These are phyloP conservation scores for Digitonthophagus gazella DNA, from an alignment of 2,888 invertebrate genomes.

Conservation along the genomic window DNA sequence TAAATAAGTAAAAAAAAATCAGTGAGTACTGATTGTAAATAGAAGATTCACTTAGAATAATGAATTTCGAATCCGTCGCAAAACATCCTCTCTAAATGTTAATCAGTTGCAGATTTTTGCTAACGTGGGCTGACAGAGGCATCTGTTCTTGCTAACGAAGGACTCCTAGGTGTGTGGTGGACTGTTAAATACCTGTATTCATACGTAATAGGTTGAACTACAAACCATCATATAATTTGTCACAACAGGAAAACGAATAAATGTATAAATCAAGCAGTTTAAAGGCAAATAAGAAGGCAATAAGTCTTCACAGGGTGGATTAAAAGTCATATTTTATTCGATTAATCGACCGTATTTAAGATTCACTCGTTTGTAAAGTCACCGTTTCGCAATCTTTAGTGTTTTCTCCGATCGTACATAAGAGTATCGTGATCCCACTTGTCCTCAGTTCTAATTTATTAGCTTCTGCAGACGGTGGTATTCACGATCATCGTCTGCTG, in stretches of 20 bases:
- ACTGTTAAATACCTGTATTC: conserved; percentile 3
- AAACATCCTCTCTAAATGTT: not conserved
- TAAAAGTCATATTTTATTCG: not conserved
- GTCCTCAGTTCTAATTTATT: not conserved
- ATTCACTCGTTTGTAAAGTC: not conserved
- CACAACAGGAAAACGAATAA: not conserved
- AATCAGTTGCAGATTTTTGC: not conserved
- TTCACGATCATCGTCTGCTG: not conserved
- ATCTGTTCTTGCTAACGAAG: conserved; percentile 7
- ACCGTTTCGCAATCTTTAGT: not conserved
- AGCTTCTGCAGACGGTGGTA: not conserved
- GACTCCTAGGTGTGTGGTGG: conserved; percentile 1
- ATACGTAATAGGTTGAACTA: not conserved
- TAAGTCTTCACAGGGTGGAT: not conserved
- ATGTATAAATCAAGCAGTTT: conserved; percentile 29
- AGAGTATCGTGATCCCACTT: not conserved
- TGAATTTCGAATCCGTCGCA: too few species aligned
- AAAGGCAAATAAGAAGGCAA: conserved; percentile 27
- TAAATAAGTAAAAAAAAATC: too few species aligned
- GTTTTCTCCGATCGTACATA: not conserved
- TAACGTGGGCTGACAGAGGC: not conserved
- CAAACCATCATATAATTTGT: not conserved
- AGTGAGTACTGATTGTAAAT: too few species aligned
- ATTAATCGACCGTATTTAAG: not conserved
- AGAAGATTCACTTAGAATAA: not conserved